Conservation (phyloP, 2,113 vertebrate species). For the Lasiurus cinereus region DNA sequence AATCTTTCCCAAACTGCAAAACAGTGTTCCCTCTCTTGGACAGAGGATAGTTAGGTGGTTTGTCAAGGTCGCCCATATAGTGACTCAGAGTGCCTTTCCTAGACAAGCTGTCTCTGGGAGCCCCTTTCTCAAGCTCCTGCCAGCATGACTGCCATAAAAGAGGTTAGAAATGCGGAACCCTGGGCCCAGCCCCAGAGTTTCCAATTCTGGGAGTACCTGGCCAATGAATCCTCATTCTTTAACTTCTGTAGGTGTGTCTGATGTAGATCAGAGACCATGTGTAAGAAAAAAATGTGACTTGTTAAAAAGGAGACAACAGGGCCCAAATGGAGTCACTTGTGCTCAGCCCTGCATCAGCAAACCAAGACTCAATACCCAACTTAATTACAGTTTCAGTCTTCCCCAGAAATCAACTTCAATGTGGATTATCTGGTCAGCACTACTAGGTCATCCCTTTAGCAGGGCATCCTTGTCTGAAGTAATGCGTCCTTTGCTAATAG, state of each 20-base stretch:
- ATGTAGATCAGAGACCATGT: background rate
- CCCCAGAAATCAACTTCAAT: background rate
- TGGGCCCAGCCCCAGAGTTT: background rate
- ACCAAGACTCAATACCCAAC: background rate
- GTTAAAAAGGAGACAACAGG: background rate
- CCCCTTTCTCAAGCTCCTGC: background rate
- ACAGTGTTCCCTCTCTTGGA: background rate
- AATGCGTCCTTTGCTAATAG: background rate
- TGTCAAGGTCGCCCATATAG: background rate
- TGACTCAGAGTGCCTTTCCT: background rate
- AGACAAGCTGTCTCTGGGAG: background rate
- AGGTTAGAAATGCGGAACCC: background rate
- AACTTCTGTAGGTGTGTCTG: background rate
- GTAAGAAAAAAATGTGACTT: background rate
- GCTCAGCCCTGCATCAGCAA: background rate
- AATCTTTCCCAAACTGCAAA: background rate
- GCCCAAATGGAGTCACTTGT: background rate
- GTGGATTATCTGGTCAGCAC: background rate
- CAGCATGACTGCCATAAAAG: background rate
- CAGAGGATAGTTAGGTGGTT: background rate
- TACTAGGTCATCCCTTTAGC: too few relatives aligned
- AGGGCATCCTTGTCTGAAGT: too few relatives aligned
- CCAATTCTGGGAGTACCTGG: background rate
- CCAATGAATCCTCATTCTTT: background rate
- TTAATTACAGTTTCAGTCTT: background rate